phyloP scores from a whole-genome alignment of 2,113 vertebrate species.

The Saguinus midas region DNA sequence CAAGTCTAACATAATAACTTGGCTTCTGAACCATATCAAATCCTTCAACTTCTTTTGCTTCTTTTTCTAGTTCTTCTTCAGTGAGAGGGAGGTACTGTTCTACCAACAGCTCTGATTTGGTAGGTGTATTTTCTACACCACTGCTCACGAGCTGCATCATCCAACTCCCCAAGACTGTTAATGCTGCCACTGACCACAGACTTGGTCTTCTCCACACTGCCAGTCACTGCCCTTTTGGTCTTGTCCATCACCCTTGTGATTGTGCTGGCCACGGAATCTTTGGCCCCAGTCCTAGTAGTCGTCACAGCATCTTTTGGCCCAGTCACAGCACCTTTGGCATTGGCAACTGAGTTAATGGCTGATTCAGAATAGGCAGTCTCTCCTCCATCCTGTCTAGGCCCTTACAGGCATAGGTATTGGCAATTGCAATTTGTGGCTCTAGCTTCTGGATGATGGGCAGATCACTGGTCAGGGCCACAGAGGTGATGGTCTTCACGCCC shows the following conservation, averaged over 20 bases:
- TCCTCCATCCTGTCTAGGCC: conserved; percentile 93
- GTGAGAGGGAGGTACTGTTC: conserved; percentile 89
- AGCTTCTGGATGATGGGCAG: conserved; percentile 89
- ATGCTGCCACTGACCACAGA: conserved; percentile 87
- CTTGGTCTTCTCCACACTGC: conserved; percentile 88
- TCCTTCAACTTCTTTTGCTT: conserved; percentile 85
- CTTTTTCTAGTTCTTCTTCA: conserved; percentile 87
- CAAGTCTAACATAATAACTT: conserved; percentile 83
- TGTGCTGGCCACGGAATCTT: conserved; percentile 85
- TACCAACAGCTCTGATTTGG: conserved; percentile 86
- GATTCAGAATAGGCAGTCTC: conserved; percentile 89
- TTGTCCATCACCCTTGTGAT: conserved; percentile 85
- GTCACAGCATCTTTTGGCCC: neutral
- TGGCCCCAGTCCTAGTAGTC: conserved; percentile 83
- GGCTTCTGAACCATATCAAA: conserved; percentile 84
- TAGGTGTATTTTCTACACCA: conserved; percentile 86
- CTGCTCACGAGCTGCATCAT: conserved; percentile 80
- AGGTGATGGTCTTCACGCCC: too few species aligned
- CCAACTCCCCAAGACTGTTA: conserved; percentile 86
- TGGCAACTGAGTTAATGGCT: conserved; percentile 88
- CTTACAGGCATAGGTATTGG: conserved; percentile 91
- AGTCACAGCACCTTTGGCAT: conserved; percentile 84
- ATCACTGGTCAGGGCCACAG: too few species aligned
- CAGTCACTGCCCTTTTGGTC: conserved; percentile 87
- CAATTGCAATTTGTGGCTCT: conserved; percentile 92